Evolutionary conservation across 1,140 invertebrate species (phyloP), one percentile per base, ranked within the genome.

Genomic region (Chlorops oryzae): DNA sequence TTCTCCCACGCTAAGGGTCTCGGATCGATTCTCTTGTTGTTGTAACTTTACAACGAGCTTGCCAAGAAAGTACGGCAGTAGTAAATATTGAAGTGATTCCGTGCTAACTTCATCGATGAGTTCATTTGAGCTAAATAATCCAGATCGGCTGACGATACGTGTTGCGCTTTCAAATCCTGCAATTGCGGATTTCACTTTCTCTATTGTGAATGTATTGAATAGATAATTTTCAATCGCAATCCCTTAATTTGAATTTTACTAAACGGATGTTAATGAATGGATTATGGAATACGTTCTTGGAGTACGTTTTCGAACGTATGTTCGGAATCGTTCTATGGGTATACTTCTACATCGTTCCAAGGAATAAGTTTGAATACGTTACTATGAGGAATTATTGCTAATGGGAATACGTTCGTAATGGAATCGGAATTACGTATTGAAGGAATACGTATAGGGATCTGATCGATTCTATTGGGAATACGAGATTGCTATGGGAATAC

Each of bases 101-200:
- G 91, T 92, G 0, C 89, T 73, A 10, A 96, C 67, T 76, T 97
- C 94, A 44, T 93, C 88, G 35, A 92, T 77, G 21, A 75, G 77
- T 78, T 97, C 94, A 75, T 96, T 96, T 24, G 71, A 69, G 70
- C 90, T 94, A 61, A 96, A 96, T 70, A 96, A 79, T 38, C 80
- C 83, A 1, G 86, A 76, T 32, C 84, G 52, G 5, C 88, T 92
- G 0, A 92, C 88, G 42, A 90, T 68, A 55, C 77, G 79, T 15
- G 90, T 93, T 2, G 82, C 76, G 59, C 88, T 77, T 75, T 93
- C 90, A 49, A 92, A 81, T 27, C 81, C 77, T 18, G 74, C 71
- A 73, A 92, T 90, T 6, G 80, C 75, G 56, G 77, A 78, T 66
- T 80, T 85, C 0, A 92, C 76, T 55, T 80, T 79, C 32, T 73